Evolutionary conservation across 2,888 invertebrate genomes (phyloP), one percentile per base, ranked within the genome.

Genomic region (Xanthia togata): DNA sequence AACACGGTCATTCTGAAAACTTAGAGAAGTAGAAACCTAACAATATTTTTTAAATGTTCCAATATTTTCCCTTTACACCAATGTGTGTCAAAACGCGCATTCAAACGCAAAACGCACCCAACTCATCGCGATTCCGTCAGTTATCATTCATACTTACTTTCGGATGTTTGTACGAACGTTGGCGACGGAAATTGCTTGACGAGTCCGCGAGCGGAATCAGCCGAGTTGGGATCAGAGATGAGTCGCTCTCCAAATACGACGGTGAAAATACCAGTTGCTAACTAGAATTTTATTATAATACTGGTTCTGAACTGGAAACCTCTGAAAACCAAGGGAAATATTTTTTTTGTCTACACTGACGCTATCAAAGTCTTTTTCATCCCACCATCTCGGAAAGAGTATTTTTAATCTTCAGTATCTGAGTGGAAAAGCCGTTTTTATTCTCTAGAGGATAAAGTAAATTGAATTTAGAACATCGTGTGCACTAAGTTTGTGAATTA

Each of bases 101-200:
- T 73, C 53, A 9, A 50, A 72, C 55, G 47, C 47, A 65, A 4
- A 74, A 44, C 55, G n/a, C 68, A 70, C 47, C 67, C 55, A 65
- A 26, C 35, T 31, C 64, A 53, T 11, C 5, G 50, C 64, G 23
- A 50, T 55, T 50, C 47, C 31, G 60, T 65, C 4, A 31, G 59
- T 55, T 77, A 69, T 67, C 59, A 59, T 81, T 60, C 77, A 70
- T 79, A 69, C 64, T 47, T 70, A 77, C 23, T 57, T 77, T 53
- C 50, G 50, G 68, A 81, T 77, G 79, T 80, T 71, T 77, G 44
- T 57, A 53, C 31, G 35, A 75, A 47, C 55, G 55, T 38, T 53
- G 60, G 78, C 77, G 88, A 85, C 92, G 94, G 94, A 94, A 93
- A 94, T 94, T 93, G 91, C 91, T 79, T 83, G 88, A 91, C 92